phyloP scores from a whole-genome alignment of 2,113 vertebrate species.

The Entosphenus tridentatus region DNA sequence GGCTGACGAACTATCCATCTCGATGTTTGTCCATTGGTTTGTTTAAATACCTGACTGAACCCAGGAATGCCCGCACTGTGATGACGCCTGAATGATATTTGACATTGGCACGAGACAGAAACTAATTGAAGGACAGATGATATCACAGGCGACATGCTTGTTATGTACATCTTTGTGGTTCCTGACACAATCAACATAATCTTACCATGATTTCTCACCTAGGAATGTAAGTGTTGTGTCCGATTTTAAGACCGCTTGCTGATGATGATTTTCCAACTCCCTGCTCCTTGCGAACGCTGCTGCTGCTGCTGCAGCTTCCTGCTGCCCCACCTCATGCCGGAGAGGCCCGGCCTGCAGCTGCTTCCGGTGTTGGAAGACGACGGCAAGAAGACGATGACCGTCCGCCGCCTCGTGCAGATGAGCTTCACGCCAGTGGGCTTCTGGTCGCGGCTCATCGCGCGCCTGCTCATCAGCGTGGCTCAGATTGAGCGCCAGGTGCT shows the following conservation, averaged over 20 bases:
- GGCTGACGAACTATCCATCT: no score
- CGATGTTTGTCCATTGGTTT: no score
- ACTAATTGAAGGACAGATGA: no score
- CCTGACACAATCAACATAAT: no score
- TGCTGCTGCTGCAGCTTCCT: slow-evolving; percentile 45
- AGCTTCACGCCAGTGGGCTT: slow-evolving; percentile 87
- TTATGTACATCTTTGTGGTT: no score
- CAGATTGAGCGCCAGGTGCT: slow-evolving; percentile 85
- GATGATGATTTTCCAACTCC: background rate
- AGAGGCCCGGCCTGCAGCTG: slow-evolving; percentile 69
- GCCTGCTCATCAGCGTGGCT: slow-evolving; percentile 81
- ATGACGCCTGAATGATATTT: no score
- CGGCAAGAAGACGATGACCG: slow-evolving; percentile 36
- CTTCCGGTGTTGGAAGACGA: slow-evolving; percentile 15
- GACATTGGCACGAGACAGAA: no score
- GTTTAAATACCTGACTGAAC: no score
- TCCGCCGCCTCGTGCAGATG: slow-evolving; percentile 88
- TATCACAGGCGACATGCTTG: no score
- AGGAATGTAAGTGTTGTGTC: no score
- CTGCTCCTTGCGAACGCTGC: background rate
- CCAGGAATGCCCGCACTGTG: no score
- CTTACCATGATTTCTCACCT: no score
- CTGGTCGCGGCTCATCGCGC: slow-evolving; percentile 84
- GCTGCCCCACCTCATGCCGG: slow-evolving; percentile 72
- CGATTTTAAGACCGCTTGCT: background rate